These are phyloP conservation scores for Eclectus roratus DNA, from an alignment of 2,113 vertebrate genomes.

Conservation along the genomic window DNA sequence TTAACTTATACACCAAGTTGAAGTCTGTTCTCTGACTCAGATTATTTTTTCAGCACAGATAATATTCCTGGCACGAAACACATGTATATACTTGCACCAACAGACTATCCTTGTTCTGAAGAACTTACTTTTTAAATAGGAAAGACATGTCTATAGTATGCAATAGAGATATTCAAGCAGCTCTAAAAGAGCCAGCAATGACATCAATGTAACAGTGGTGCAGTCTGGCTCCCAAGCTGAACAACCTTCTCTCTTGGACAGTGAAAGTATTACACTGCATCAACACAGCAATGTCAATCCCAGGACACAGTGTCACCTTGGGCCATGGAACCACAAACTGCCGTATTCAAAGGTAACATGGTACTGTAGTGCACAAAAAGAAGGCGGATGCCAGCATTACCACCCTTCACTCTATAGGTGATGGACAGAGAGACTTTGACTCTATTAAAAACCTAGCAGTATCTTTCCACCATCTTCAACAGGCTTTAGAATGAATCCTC, in stretches of 20 bases:
- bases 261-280: not conserved
- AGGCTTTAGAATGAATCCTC: not conserved
- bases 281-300: not conserved
- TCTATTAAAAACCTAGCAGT: not conserved
- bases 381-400: not conserved
- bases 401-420: not conserved
- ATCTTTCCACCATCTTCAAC: not conserved
- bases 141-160: not conserved
- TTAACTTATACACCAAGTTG: not conserved
- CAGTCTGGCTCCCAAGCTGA: not conserved
- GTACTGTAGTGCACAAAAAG: not conserved
- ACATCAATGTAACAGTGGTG: not conserved
- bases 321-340: not conserved
- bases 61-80: not conserved
- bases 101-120: not conserved
- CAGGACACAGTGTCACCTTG: not conserved
- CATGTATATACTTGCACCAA: not conserved
- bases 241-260: not conserved
- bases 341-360: not conserved
- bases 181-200: not conserved
- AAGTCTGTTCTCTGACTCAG: not conserved
- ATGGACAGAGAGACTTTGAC: not conserved
- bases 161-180: not conserved
- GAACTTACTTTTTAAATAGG: not conserved
- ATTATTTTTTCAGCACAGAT: not conserved